Evolutionary conservation across 2,113 vertebrate genomes (phyloP).

Genomic region (Phylloscopus trochilus): DNA sequence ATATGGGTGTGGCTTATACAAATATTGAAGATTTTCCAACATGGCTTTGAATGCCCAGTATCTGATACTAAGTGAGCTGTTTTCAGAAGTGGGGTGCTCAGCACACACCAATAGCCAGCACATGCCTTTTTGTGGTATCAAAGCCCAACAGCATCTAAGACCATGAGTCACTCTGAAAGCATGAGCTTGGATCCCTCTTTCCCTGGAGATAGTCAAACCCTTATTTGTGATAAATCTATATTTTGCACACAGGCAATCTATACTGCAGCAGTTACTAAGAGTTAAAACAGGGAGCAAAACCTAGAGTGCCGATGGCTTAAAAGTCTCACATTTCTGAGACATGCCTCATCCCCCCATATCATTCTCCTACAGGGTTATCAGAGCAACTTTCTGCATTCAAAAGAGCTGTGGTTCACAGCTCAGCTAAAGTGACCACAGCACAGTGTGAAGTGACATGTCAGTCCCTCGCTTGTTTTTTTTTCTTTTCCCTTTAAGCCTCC

Average conservation of each 20-base stretch:
- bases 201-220: neutral
- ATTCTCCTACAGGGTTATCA: constrained; percentile 73
- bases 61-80: neutral
- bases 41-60: neutral
- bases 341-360: constrained; percentile 67
- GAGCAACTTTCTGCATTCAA: constrained; percentile 65
- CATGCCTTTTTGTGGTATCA: neutral
- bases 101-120: neutral
- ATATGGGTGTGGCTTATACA: neutral
- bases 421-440: constrained; percentile 73
- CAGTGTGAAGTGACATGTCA: constrained; percentile 71
- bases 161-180: constrained; percentile 20
- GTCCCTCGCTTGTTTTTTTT: neutral
- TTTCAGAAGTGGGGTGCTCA: neutral
- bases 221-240: constrained; percentile 53
- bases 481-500: constrained; percentile 27
- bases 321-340: constrained; percentile 69
- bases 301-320: constrained; percentile 61
- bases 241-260: constrained; percentile 15
- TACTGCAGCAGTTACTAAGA: constrained; percentile 22
- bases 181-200: neutral
- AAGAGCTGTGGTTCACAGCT: constrained; percentile 71
- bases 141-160: neutral
- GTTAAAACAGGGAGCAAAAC: constrained; percentile 65
- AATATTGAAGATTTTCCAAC: neutral